Percentiles rank a stretch among this genome's conserved stretches.
phyloP scores from a whole-genome alignment of 1,140 invertebrate genomes.

The Agrypnia vestita region DNA sequence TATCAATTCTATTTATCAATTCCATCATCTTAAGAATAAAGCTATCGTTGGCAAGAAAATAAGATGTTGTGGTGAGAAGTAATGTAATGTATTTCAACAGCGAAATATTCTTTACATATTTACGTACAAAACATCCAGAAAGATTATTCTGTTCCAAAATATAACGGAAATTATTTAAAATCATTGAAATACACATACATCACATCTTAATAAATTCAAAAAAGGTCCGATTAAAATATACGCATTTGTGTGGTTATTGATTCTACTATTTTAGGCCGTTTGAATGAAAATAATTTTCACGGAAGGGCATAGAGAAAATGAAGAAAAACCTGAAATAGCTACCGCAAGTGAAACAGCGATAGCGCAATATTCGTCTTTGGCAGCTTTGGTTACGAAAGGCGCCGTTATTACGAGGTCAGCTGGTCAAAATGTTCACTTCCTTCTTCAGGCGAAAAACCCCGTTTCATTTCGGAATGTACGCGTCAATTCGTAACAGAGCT shows the following conservation, averaged over 20 bases:
- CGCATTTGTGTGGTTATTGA: neutral
- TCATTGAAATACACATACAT: neutral
- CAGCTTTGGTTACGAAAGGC: conserved; percentile 29
- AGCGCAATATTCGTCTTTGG: neutral
- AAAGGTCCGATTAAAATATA: neutral
- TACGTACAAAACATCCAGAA: no score
- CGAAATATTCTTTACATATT: no score
- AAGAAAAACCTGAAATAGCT: neutral
- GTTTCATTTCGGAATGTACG: conserved; percentile 17
- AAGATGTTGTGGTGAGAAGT: no score
- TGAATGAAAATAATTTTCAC: conserved; percentile 25
- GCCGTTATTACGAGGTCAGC: conserved; percentile 44
- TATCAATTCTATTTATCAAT: no score
- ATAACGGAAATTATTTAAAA: no score
- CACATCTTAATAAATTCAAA: neutral
- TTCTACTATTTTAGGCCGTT: conserved; percentile 6
- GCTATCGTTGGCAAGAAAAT: no score
- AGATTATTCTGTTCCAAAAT: no score
- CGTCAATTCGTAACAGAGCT: conserved; percentile 24
- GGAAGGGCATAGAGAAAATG: neutral
- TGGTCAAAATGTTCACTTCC: conserved; percentile 50
- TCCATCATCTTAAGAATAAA: no score
- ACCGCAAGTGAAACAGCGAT: neutral
- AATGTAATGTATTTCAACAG: no score
- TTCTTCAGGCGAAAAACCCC: conserved; percentile 17